Evolutionary conservation across 2,888 invertebrate genomes (phyloP).

Genomic region (Callosobruchus maculatus): DNA sequence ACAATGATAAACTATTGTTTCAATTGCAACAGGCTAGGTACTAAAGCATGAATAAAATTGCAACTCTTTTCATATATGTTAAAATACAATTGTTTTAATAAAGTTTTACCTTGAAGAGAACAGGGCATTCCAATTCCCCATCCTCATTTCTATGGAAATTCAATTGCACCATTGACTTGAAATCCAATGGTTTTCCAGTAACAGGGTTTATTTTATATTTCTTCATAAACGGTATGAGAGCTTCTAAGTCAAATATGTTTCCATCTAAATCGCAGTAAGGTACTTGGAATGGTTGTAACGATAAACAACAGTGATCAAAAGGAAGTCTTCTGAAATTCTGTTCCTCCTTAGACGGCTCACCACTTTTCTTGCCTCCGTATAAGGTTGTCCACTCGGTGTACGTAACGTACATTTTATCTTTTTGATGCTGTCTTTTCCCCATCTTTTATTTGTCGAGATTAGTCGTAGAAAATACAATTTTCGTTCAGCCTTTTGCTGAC

Average conservation of each 20-base stretch:
- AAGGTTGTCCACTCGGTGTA: constrained; percentile 87
- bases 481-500: not conserved
- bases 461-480: no score
- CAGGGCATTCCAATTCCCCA: constrained; percentile 87
- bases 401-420: constrained; percentile 90
- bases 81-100: no score
- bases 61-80: no score
- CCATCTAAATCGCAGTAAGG: constrained; percentile 90
- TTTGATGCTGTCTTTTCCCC: constrained; percentile 92
- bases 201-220: constrained; percentile 92
- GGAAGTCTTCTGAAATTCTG: constrained; percentile 88
- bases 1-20: no score
- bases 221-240: constrained; percentile 81
- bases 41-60: no score
- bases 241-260: constrained; percentile 88
- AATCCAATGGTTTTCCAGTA: constrained; percentile 82
- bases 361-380: constrained; percentile 79
- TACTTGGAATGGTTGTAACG: constrained; percentile 86
- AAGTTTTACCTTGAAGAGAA: constrained; percentile 67
- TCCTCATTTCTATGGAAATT: constrained; percentile 85
- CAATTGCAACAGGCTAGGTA: no score
- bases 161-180: constrained; percentile 78
- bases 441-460: constrained; percentile 54
- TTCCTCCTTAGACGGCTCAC: constrained; percentile 66
- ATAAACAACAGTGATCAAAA: constrained; percentile 87